Evolutionary conservation across 2,113 vertebrate genomes (phyloP).

Genomic region (Ptychochromis oligacanthus): DNA sequence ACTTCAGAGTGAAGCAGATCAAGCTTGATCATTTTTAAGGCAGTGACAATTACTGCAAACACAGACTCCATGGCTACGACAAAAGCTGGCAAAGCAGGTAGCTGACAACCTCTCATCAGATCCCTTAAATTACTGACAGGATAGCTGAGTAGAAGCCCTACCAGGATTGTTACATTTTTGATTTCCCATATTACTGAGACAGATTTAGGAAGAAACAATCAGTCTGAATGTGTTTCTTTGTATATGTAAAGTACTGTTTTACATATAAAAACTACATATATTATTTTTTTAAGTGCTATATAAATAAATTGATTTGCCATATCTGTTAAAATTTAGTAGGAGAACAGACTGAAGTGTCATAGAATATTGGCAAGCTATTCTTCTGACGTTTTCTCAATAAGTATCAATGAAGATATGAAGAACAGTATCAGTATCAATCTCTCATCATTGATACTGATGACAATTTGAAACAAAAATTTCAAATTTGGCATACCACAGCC

Average conservation of each 20-base stretch:
- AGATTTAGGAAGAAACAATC: not conserved
- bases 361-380: too few relatives aligned
- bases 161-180: not conserved
- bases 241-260: not conserved
- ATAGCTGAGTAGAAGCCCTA: not conserved
- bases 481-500: too few relatives aligned
- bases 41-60: conserved; percentile 22
- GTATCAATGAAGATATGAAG: too few relatives aligned
- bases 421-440: too few relatives aligned
- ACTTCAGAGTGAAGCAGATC: conserved; percentile 29
- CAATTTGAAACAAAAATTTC: too few relatives aligned
- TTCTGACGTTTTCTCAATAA: too few relatives aligned
- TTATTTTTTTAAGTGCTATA: too few relatives aligned
- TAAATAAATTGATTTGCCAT: too few relatives aligned
- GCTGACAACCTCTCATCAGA: conserved; percentile 24
- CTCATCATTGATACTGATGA: too few relatives aligned
- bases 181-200: not conserved
- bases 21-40: conserved; percentile 25
- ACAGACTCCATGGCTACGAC: not conserved
- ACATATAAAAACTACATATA: too few relatives aligned
- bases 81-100: conserved; percentile 29
- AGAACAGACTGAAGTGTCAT: too few relatives aligned
- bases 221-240: not conserved
- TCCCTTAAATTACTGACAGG: not conserved
- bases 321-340: too few relatives aligned